Evolutionary conservation across 2,797 vertebrate genomes (phyloP).

Genomic region (Vultur gryphus): DNA sequence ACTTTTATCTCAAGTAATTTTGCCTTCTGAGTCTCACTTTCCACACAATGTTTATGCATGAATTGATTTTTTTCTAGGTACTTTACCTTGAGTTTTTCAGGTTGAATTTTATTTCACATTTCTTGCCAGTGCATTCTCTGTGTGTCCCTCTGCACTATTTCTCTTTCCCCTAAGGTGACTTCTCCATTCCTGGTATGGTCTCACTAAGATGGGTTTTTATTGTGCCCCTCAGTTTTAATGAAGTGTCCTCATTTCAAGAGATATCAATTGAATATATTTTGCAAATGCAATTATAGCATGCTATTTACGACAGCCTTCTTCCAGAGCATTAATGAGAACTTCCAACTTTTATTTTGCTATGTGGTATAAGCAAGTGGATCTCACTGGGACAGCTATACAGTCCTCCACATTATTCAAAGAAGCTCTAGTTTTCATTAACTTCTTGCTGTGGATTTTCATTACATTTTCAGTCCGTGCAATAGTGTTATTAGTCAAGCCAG

Average conservation of each 20-base stretch:
- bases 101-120: background rate
- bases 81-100: background rate
- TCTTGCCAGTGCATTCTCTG: background rate
- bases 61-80: background rate
- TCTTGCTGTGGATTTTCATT: conserved; percentile 27
- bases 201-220: background rate
- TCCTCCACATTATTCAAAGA: background rate
- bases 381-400: background rate
- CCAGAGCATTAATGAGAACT: background rate
- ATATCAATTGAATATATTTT: background rate
- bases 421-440: background rate
- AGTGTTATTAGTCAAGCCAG: background rate
- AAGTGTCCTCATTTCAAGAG: background rate
- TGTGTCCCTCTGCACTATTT: background rate
- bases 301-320: background rate
- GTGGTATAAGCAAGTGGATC: background rate
- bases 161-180: background rate
- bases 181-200: background rate
- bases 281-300: background rate
- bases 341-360: background rate
- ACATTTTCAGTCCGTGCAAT: background rate
- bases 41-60: background rate
- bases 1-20: background rate
- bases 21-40: background rate
- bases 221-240: background rate